Conservation (phyloP, 2,888 invertebrate species). For the Nesidiocoris tenuis region DNA sequence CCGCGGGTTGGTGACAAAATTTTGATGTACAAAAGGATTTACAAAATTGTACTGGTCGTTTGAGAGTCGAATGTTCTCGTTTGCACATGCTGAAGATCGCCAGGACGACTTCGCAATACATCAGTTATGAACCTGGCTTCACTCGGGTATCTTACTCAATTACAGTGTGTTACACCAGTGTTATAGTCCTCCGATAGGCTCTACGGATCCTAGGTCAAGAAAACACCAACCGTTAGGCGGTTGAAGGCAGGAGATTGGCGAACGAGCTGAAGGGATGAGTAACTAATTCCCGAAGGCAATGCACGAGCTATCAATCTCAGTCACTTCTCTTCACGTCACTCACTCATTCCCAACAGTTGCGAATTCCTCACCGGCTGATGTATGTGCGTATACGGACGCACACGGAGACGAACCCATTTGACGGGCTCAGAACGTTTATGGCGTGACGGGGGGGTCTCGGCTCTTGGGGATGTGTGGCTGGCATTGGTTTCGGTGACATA, state of each 20-base stretch:
- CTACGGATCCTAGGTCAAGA: too few relatives aligned
- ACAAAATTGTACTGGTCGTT: too few relatives aligned
- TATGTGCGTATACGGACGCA: background rate
- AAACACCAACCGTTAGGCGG: too few relatives aligned
- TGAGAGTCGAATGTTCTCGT: too few relatives aligned
- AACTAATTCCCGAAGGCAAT: background rate
- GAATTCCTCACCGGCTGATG: background rate
- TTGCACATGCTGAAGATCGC: too few relatives aligned
- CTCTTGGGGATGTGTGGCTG: background rate
- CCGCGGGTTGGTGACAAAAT: too few relatives aligned
- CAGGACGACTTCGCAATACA: too few relatives aligned
- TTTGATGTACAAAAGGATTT: too few relatives aligned
- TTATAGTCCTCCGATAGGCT: too few relatives aligned
- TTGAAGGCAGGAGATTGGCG: background rate
- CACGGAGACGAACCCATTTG: background rate
- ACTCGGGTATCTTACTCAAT: too few relatives aligned
- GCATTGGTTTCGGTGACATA: background rate
- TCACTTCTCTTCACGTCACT: background rate
- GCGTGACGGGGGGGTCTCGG: background rate
- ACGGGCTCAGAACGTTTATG: background rate
- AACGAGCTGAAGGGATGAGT: background rate
- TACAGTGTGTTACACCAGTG: too few relatives aligned
- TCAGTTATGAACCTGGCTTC: too few relatives aligned
- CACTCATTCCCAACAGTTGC: background rate
- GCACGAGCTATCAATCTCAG: background rate